Conservation (phyloP, 2,888 invertebrate species). For the Tenthredo scrophulariae region DNA sequence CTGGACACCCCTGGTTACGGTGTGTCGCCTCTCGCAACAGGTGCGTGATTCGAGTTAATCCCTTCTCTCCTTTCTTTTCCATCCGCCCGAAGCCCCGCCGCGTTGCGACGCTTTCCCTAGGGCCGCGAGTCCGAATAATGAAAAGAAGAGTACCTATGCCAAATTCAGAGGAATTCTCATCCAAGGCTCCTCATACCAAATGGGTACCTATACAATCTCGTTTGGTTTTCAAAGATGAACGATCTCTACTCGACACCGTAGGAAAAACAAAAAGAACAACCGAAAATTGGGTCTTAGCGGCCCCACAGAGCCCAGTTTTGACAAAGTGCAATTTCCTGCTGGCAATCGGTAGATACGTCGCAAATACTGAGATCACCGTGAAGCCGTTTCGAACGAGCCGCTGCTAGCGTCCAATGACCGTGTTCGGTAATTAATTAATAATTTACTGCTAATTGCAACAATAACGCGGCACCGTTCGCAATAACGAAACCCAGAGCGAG, state of each 20-base stretch:
- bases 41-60: slow-evolving; percentile 52
- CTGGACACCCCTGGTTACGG: slow-evolving; percentile 35
- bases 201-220: background rate
- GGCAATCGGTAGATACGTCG: slow-evolving; percentile 15
- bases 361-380: slow-evolving; percentile 42
- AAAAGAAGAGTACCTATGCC: background rate
- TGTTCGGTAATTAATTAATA: slow-evolving; percentile 60
- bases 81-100: background rate
- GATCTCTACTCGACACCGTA: too few species aligned
- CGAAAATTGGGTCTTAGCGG: background rate
- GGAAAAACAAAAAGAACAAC: background rate
- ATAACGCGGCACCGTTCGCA: slow-evolving; percentile 57
- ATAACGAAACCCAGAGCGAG: slow-evolving; percentile 46
- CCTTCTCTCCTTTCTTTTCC: slow-evolving; percentile 32
- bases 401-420: slow-evolving; percentile 45
- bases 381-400: slow-evolving; percentile 39
- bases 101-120: background rate
- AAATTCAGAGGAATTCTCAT: slow-evolving; percentile 4
- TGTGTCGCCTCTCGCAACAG: slow-evolving; percentile 45
- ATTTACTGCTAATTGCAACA: slow-evolving; percentile 59
- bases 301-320: background rate
- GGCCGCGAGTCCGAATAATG: slow-evolving; percentile 21
- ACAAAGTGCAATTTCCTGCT: background rate
- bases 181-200: background rate
- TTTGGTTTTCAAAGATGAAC: background rate